These are phyloP conservation scores for Tonatia bakeri DNA, from an alignment of 2,113 vertebrate genomes.

Conservation along the genomic window DNA sequence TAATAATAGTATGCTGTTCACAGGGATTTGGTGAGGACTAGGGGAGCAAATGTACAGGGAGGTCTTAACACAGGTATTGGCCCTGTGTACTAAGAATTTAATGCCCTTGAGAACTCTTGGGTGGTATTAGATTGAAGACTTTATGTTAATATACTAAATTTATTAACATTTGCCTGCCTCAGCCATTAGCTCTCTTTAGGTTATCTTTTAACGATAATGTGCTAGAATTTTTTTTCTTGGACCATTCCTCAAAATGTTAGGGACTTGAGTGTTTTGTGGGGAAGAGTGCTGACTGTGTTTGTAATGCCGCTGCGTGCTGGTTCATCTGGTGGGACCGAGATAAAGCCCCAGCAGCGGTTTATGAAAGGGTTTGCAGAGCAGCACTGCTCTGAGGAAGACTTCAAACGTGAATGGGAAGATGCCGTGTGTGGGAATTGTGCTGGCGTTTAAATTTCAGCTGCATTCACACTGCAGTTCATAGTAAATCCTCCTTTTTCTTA, in stretches of 20 bases:
- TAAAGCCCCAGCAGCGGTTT: not conserved
- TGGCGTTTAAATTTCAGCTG: not conserved
- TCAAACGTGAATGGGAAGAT: fast-evolving
- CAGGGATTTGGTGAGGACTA: not conserved
- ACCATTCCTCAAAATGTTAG: not conserved
- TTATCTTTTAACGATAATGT: not conserved
- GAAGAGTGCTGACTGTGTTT: no score
- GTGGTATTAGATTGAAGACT: fast-evolving
- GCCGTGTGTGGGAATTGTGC: not conserved
- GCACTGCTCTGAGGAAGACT: not conserved
- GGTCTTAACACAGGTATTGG: no score
- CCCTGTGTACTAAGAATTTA: fast-evolving
- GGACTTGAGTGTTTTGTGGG: not conserved
- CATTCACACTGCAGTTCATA: fast-evolving
- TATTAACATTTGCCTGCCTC: not conserved
- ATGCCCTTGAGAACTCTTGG: fast-evolving
- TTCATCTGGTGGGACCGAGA: no score
- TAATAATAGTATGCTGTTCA: fast-evolving
- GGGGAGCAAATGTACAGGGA: fast-evolving
- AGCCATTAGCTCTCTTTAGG: not conserved
- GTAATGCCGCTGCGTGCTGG: fast-evolving
- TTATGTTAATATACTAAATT: not conserved
- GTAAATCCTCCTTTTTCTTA: not conserved
- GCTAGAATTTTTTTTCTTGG: not conserved
- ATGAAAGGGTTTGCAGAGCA: not conserved